Conservation (phyloP, 2,888 invertebrate genomes). For the Andrena fulva region DNA sequence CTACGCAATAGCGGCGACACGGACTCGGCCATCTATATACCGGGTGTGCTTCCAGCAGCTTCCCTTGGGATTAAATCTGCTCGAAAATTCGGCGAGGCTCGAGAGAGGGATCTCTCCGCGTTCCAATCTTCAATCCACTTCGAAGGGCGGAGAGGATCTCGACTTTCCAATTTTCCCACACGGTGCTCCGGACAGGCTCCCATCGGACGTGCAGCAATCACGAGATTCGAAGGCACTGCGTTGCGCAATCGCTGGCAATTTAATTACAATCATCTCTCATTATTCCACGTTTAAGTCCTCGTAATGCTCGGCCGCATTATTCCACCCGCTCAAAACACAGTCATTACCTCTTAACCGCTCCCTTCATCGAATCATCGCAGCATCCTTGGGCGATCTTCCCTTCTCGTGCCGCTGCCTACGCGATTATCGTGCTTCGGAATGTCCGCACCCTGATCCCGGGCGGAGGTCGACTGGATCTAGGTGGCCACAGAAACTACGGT, state of each 20-base stretch:
- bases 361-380: conserved; percentile 19
- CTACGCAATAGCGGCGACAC: conserved; percentile 51
- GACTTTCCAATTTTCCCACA: neutral
- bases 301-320: conserved; percentile 42
- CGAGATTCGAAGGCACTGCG: neutral
- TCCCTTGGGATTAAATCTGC: neutral
- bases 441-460: neutral
- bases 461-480: neutral
- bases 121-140: neutral
- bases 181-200: neutral
- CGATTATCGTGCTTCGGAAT: conserved; percentile 32
- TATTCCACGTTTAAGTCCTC: conserved; percentile 23
- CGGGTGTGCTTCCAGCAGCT: conserved; percentile 44
- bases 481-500: neutral
- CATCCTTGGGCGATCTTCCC: conserved; percentile 17
- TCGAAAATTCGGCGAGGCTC: neutral
- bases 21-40: conserved; percentile 43
- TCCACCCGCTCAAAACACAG: conserved; percentile 31
- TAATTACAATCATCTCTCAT: conserved; percentile 44
- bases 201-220: conserved; percentile 6
- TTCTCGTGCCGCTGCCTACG: neutral
- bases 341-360: conserved; percentile 43
- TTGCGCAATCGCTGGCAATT: conserved; percentile 35
- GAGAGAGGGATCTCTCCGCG: neutral
- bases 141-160: no score